A percentile compares a stretch with the other conserved stretches of the same genome.
phyloP scores from a whole-genome alignment of 2,888 invertebrate species.

The Phortica okadai region DNA sequence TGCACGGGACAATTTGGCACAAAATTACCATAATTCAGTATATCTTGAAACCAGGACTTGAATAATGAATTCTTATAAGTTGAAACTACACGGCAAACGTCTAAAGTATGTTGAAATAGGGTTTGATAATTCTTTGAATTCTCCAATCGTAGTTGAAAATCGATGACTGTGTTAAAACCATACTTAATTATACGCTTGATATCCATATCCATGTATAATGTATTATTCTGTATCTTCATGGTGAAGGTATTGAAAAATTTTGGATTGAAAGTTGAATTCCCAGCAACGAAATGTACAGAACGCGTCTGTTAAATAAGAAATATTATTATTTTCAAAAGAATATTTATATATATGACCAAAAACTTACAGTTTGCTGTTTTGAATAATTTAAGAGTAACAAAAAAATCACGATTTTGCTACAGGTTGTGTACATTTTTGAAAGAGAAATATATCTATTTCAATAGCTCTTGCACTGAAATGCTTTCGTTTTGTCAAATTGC shows the following conservation, averaged over 20 bases:
- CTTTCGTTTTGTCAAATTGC: too few species aligned
- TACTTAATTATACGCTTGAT: constrained; percentile 3
- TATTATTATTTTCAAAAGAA: too few species aligned
- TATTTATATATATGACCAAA: not conserved
- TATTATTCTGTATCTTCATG: constrained; percentile 3
- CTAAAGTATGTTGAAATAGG: constrained; percentile 47
- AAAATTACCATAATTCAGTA: constrained; percentile 45
- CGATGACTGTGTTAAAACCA: constrained; percentile 37
- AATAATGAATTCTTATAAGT: constrained; percentile 40
- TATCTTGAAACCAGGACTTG: constrained; percentile 42
- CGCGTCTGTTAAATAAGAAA: not conserved
- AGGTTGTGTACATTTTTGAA: constrained; percentile 27
- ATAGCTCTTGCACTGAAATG: too few species aligned
- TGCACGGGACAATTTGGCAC: constrained; percentile 47
- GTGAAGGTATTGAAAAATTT: constrained; percentile 38
- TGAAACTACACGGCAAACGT: not conserved
- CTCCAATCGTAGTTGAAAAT: constrained; percentile 36
- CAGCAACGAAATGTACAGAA: not conserved
- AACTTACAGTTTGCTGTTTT: not conserved
- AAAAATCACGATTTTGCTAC: not conserved
- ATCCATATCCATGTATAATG: constrained; percentile 20
- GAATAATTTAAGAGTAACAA: not conserved
- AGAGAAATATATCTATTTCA: too few species aligned
- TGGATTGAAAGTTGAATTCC: not conserved
- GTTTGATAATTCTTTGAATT: constrained; percentile 34